These are phyloP conservation scores for Bombus waltoni DNA, from an alignment of 1,140 invertebrate genomes.

Conservation along the genomic window DNA sequence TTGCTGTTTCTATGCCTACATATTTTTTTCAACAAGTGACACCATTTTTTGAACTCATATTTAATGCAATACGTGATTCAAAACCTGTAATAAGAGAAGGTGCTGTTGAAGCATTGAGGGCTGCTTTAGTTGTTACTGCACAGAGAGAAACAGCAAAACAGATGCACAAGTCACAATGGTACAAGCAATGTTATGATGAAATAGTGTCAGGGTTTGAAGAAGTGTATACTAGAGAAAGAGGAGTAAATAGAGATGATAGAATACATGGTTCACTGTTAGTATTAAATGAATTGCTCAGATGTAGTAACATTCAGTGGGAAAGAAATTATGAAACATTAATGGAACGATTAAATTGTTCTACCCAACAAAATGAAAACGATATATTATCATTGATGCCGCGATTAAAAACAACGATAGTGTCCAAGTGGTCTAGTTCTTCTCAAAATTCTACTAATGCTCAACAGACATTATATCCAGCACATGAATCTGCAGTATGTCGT, in stretches of 20 bases:
- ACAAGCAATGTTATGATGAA: constrained; percentile 96
- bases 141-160: constrained; percentile 96
- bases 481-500: constrained; percentile 94
- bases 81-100: constrained; percentile 96
- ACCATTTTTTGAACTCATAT: constrained; percentile 97
- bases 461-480: constrained; percentile 81
- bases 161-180: constrained; percentile 94
- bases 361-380: constrained; percentile 83
- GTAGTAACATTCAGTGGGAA: constrained; percentile 96
- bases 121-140: constrained; percentile 96
- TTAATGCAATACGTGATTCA: constrained; percentile 95
- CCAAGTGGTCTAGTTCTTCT: constrained; percentile 80
- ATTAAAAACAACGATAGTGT: constrained; percentile 84
- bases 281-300: constrained; percentile 96
- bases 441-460: constrained; percentile 72
- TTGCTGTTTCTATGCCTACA: constrained; percentile 97
- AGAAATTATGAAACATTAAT: constrained; percentile 89
- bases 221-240: constrained; percentile 87
- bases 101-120: constrained; percentile 95
- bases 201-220: constrained; percentile 92
- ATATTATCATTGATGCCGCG: constrained; percentile 85
- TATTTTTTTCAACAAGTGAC: constrained; percentile 99
- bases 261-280: constrained; percentile 97
- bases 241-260: constrained; percentile 93
- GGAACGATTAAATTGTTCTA: constrained; percentile 81